Evolutionary conservation across 37 sponge, comb jelly and placozoan genomes (phyloP), one percentile per base, ranked within the genome.

Genomic region (Ianthella basta): DNA sequence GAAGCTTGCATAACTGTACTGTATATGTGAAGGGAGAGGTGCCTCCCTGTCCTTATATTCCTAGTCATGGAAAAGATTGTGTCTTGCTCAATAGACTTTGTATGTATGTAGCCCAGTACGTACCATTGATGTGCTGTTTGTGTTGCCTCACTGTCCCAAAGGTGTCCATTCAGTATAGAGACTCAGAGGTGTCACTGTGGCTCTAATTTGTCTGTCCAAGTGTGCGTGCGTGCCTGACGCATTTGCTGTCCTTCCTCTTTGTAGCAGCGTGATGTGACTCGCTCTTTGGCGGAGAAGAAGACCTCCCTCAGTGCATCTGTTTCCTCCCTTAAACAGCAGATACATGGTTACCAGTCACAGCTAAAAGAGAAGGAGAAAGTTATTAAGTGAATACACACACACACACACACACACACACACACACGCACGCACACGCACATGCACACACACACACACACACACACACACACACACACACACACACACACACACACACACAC

Each of bases 311-410:
- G 23, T 41, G n/a, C 75, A 19, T 33, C 85, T 30, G 41, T 88
- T 10, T 73, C 84, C 18, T 83, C 89, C 32, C 87, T 92, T 14
- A 82, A 79, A 60, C 81, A 80, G 30, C 70, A 84, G 68, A 25
- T 89, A 10, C 87, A 92, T 64, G n/a, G n/a, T 60, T 33, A 85
- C 50, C 84, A 92, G 68, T 24, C 37, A 25, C 79, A 82, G 24
- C 84, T 89, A 20, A 83, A 86, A 34, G 90, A 86, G 59, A 92
- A 89, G 72, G 93, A 92, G 73, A 79, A 40, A 75, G 2, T 59
- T 8, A 84, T 84, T 24, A 72, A 29, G 78, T 75, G 25, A 69
- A 68, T 27, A 68, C 27, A 68, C 27, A n/a, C 69, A 68, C 34
- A 35, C 69, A 68, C 69, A 68, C 69, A 68, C 69, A 68, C 27